Conservation (phyloP, 2,113 vertebrate genomes). For the Ictidomys tridecemlineatus region DNA sequence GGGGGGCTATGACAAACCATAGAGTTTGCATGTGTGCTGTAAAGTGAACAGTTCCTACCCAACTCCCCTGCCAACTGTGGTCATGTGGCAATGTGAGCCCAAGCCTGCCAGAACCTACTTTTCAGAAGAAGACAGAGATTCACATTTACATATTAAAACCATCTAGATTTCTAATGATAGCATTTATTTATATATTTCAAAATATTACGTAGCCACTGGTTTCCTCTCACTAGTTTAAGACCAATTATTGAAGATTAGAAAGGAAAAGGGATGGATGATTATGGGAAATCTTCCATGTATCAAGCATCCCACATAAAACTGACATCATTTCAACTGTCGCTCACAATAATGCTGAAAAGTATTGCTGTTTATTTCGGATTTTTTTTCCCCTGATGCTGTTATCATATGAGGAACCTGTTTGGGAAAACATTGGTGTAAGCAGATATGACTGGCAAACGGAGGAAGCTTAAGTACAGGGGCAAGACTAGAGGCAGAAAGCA, state of each 20-base stretch:
- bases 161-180: neutral
- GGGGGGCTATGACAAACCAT: neutral
- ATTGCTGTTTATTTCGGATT: neutral
- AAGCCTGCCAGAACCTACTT: neutral
- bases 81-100: neutral
- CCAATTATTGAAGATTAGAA: neutral
- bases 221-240: neutral
- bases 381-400: neutral
- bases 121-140: neutral
- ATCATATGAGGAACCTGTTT: neutral
- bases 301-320: neutral
- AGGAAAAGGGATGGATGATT: neutral
- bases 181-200: conserved; percentile 35
- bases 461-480: neutral
- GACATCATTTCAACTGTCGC: neutral
- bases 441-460: neutral
- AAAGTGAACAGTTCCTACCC: neutral
- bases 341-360: neutral
- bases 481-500: neutral
- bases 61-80: neutral
- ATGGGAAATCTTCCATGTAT: neutral
- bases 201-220: neutral
- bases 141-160: neutral
- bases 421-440: neutral
- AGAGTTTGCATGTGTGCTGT: neutral